phyloP scores from a whole-genome alignment of 2,797 vertebrate genomes.

The Lagothrix lagotricha region DNA sequence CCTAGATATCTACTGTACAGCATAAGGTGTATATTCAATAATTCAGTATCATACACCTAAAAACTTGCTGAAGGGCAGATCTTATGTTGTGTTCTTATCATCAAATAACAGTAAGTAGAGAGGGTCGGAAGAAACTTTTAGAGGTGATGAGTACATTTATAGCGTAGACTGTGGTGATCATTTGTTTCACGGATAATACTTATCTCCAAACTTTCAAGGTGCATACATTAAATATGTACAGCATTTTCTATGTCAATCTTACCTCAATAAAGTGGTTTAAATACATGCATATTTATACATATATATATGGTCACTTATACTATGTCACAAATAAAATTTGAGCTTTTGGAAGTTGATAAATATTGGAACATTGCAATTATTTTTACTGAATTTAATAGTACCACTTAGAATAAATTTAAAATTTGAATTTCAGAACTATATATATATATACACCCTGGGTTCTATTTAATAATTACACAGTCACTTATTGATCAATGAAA shows the following conservation, averaged over 20 bases:
- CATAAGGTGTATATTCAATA: too few species aligned
- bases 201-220: background rate
- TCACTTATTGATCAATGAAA: background rate
- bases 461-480: background rate
- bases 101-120: background rate
- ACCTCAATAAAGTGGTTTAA: background rate
- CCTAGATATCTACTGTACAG: too few species aligned
- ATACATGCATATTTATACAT: background rate
- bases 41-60: background rate
- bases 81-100: background rate
- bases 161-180: background rate
- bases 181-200: background rate
- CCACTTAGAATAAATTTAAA: conserved; percentile 43
- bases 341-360: background rate
- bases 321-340: background rate
- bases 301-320: background rate
- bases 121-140: background rate
- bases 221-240: background rate
- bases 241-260: background rate
- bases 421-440: background rate
- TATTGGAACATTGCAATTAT: background rate
- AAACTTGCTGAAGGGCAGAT: background rate
- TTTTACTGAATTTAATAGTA: background rate
- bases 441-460: background rate
- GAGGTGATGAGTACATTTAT: background rate